Evolutionary conservation across 2,113 vertebrate genomes (phyloP), one percentile per base, ranked within the genome.

Genomic region (Melanocharis versteri): DNA sequence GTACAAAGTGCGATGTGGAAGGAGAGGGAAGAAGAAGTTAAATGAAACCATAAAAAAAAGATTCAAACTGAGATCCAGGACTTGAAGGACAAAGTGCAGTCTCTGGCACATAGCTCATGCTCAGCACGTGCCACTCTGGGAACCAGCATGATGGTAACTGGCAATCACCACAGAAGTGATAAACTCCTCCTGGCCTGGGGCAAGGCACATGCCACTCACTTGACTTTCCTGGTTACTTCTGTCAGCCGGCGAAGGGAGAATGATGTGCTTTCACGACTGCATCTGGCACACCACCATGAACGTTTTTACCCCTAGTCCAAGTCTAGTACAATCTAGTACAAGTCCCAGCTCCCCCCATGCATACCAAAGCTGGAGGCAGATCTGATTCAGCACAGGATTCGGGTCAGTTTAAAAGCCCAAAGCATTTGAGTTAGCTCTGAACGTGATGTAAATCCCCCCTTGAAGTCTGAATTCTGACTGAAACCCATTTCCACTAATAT

Each of bases 241-340:
- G 37, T 48, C 28, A 0, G 4, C 27, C 44, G 54, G 65, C 71
- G 54, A 68, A 93, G 60, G 16, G 4, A 83, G 40, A 48, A 47
- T 0, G 0, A 64, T 56, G 11, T 22, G 30, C n/a, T 66, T 87
- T 56, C 48, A 21, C 5, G 9, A 82, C 44, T 61, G 40, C 27
- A 53, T 60, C 48, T 79, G 61, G 82, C n/a, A 91, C 16, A 76
- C 10, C 6, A 83, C 37, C 50, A 33, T 1, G 1, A 70, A 47
- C 20, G 12, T 33, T 93, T 82, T 68, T 37, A 51, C n/a, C n/a
- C n/a, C n/a, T n/a, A n/a, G n/a, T n/a, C n/a, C n/a, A n/a, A n/a
- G n/a, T n/a, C n/a, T n/a, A n/a, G n/a, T n/a, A n/a, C n/a, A n/a
- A 81, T 17, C 10, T 33, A 45, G 15, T 20, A 60, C 3, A 21